phyloP scores from a whole-genome alignment of 2,797 vertebrate species.

The Muscicapa comitata region DNA sequence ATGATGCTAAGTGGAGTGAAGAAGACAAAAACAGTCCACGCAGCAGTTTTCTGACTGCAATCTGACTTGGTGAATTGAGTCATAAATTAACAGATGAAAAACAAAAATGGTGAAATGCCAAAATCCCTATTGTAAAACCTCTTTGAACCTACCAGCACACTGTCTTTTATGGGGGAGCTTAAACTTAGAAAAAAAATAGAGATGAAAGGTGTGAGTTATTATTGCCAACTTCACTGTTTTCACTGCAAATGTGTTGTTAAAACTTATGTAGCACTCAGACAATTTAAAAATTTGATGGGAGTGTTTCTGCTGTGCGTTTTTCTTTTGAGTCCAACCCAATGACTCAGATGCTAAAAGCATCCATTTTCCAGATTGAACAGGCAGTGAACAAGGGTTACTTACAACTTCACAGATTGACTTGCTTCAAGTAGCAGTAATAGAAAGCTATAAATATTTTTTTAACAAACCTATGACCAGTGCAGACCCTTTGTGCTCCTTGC shows the following conservation, averaged over 20 bases:
- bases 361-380: neutral
- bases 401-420: neutral
- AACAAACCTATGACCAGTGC: neutral
- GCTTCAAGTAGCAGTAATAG: neutral
- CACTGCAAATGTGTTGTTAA: neutral
- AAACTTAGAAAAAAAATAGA: neutral
- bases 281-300: neutral
- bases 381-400: neutral
- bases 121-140: neutral
- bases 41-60: conserved; percentile 13
- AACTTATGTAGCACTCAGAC: neutral
- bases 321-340: neutral
- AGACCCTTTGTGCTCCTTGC: neutral
- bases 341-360: neutral
- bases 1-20: neutral
- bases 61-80: neutral
- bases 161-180: neutral
- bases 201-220: neutral
- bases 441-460: neutral
- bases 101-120: neutral
- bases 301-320: neutral
- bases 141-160: neutral
- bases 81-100: conserved; percentile 27
- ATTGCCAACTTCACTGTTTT: neutral
- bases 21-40: neutral